Evolutionary conservation across 2,113 vertebrate genomes (phyloP).

Genomic region (Cheirogaleus medius): DNA sequence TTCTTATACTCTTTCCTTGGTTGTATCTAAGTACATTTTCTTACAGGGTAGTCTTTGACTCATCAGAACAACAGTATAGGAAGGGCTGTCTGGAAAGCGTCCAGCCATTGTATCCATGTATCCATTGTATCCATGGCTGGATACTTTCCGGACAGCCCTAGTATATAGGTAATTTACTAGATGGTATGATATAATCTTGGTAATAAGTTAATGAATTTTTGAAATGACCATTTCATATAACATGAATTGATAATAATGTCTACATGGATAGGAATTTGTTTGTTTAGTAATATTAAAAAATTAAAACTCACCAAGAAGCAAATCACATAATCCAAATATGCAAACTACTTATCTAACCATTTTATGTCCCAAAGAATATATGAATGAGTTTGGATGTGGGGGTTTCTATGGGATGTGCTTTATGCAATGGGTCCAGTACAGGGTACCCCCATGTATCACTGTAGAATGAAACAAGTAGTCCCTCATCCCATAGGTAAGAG

Average conservation of each 20-base stretch:
- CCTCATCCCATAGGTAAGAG: neutral
- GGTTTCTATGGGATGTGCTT: neutral
- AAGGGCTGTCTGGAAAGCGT: too few species aligned
- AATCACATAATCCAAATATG: conserved; percentile 18
- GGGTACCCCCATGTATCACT: neutral
- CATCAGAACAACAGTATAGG: neutral
- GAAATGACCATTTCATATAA: neutral
- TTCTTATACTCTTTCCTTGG: neutral
- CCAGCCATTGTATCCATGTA: too few species aligned
- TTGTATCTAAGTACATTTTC: neutral
- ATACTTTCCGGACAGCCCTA: too few species aligned
- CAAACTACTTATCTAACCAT: neutral
- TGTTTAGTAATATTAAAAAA: neutral
- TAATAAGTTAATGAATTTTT: neutral
- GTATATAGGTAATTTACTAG: neutral
- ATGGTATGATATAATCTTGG: neutral
- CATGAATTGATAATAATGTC: neutral
- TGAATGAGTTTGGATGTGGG: neutral
- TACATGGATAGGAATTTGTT: neutral
- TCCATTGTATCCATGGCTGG: too few species aligned
- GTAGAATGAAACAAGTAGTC: neutral
- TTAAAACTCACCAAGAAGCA: neutral
- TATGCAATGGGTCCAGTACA: neutral
- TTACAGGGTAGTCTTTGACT: neutral
- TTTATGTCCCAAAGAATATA: neutral